Evolutionary conservation across 2,797 vertebrate genomes (phyloP).

Genomic region (Ptychobarbus kaznakovi): DNA sequence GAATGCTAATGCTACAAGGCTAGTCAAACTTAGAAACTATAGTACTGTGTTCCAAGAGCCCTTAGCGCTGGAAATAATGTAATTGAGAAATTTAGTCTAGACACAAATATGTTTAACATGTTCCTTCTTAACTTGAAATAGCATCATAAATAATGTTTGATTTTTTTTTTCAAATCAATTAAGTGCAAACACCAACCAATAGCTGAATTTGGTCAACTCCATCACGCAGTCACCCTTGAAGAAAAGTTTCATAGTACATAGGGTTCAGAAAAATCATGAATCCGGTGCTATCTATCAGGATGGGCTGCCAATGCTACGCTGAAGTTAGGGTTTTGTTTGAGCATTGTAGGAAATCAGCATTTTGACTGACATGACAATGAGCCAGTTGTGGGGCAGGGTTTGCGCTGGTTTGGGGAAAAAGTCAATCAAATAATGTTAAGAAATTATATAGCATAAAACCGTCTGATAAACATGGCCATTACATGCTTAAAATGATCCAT

Average conservation of each 20-base stretch:
- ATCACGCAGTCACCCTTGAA: not conserved
- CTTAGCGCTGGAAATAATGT: slow-evolving; percentile 19
- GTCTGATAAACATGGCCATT: not conserved
- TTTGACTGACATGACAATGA: not conserved
- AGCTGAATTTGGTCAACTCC: not conserved
- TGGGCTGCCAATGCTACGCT: not conserved
- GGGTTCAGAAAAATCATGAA: not conserved
- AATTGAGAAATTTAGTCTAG: slow-evolving; percentile 13
- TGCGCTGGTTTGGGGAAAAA: not conserved
- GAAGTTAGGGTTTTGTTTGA: not conserved
- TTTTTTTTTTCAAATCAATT: not conserved
- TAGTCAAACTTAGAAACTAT: not conserved
- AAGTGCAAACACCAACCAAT: not conserved
- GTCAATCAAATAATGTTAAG: not conserved
- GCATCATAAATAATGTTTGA: not conserved
- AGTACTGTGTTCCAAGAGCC: not conserved
- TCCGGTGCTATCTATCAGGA: not conserved
- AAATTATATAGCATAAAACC: not conserved
- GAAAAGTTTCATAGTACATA: not conserved
- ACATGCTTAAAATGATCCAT: not conserved
- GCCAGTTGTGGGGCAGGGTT: not conserved
- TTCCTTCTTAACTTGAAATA: not conserved
- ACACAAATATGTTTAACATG: slow-evolving; percentile 9
- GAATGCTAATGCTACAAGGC: not conserved
- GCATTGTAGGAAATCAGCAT: not conserved